Conservation (phyloP, 2,113 vertebrate species). For the Petaurus breviceps region DNA sequence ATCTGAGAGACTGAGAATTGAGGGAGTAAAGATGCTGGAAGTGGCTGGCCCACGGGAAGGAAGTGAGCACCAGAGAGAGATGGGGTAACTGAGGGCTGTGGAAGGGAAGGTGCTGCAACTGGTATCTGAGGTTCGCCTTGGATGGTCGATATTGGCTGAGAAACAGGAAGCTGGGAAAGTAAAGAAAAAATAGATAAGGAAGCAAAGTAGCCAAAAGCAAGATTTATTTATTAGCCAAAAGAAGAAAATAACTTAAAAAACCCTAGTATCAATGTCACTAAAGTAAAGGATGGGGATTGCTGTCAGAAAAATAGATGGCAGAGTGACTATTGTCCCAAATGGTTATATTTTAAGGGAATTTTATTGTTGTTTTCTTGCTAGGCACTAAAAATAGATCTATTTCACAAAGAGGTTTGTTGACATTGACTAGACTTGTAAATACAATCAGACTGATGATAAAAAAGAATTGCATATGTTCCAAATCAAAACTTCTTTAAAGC, state of each 20-base stretch:
- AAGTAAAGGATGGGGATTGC: slow-evolving; percentile 53
- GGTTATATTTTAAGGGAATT: slow-evolving; percentile 38
- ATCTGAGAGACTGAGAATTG: slow-evolving; percentile 85
- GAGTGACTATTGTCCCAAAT: slow-evolving; percentile 56
- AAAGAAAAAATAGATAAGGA: slow-evolving; percentile 87
- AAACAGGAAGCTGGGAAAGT: slow-evolving; percentile 89
- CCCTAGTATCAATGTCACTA: slow-evolving; percentile 8
- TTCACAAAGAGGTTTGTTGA: background rate
- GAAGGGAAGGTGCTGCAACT: slow-evolving; percentile 82
- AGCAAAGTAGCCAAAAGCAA: slow-evolving; percentile 85
- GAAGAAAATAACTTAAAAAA: slow-evolving; percentile 15
- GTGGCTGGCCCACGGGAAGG: slow-evolving; percentile 83
- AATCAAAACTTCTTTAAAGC: background rate
- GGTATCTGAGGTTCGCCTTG: slow-evolving; percentile 87
- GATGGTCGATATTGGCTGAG: slow-evolving; percentile 85
- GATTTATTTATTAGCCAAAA: slow-evolving; percentile 83
- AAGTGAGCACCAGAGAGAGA: slow-evolving; percentile 86
- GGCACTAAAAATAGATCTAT: slow-evolving; percentile 3
- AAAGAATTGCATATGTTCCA: background rate
- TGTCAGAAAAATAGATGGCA: slow-evolving; percentile 75
- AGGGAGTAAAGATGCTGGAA: slow-evolving; percentile 81
- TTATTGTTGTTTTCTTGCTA: slow-evolving; percentile 19
- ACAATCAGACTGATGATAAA: background rate
- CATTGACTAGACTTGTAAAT: background rate
- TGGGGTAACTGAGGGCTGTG: slow-evolving; percentile 84